phyloP scores from a whole-genome alignment of 2,888 invertebrate species.

The Onchidella celtica region DNA sequence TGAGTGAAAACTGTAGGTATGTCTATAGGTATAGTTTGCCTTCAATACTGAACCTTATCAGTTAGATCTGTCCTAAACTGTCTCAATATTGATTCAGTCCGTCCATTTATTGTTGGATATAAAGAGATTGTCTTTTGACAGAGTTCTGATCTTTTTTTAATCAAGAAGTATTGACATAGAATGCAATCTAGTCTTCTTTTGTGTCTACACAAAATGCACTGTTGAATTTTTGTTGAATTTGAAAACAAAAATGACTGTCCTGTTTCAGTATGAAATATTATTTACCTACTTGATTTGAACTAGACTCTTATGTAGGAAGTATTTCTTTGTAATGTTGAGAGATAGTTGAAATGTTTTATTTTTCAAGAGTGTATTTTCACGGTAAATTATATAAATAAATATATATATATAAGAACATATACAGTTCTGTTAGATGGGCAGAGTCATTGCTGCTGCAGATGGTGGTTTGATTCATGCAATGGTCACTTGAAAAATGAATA shows the following conservation, averaged over 20 bases:
- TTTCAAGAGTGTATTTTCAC: not conserved
- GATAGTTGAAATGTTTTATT: not conserved
- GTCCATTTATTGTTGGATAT: not conserved
- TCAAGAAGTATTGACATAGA: too few species aligned
- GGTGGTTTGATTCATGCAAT: too few species aligned
- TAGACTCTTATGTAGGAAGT: not conserved
- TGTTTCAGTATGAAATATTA: not conserved
- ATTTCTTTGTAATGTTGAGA: not conserved
- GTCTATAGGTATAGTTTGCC: too few species aligned
- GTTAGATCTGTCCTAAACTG: not conserved
- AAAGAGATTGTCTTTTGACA: not conserved
- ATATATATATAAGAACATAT: not conserved
- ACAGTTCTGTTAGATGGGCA: not conserved
- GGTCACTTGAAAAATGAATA: not conserved
- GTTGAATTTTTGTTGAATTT: not conserved
- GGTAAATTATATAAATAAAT: not conserved
- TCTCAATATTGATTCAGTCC: not conserved
- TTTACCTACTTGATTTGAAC: not conserved
- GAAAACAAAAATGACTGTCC: not conserved
- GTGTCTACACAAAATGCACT: not conserved
- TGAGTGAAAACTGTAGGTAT: not conserved
- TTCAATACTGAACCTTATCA: constrained; percentile 3
- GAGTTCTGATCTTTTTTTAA: not conserved
- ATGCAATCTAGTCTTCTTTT: not conserved
- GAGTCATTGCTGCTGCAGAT: not conserved